Percentiles rank a stretch among this genome's conserved stretches.
Conservation (phyloP, 2,113 vertebrate species). For the Leptobrachium leishanense region DNA sequence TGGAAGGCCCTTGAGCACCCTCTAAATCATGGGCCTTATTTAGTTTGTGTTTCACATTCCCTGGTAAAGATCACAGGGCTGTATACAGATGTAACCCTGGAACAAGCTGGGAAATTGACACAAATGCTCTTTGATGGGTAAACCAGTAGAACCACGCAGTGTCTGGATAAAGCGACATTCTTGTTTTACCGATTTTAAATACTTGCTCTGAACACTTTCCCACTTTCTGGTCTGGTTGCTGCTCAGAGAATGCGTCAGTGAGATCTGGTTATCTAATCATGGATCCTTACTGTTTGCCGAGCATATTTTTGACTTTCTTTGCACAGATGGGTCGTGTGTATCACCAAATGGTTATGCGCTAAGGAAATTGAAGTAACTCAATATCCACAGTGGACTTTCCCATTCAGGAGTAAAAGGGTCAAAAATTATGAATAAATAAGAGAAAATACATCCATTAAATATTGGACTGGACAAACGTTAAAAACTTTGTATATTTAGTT, state of each 20-base stretch:
- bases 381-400: conserved; percentile 31
- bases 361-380: conserved; percentile 51
- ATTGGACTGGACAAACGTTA: too few species aligned
- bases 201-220: background rate
- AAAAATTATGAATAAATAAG: background rate
- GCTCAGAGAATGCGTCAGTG: too few species aligned
- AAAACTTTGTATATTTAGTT: too few species aligned
- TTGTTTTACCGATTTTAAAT: too few species aligned
- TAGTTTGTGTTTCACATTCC: conserved; percentile 5
- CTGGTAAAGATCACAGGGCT: background rate
- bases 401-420: conserved; percentile 5
- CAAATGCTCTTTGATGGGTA: background rate
- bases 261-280: conserved; percentile 29
- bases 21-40: background rate
- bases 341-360: background rate
- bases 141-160: background rate
- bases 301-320: background rate
- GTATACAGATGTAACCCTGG: background rate
- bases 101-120: background rate
- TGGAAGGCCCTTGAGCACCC: background rate
- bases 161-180: too few species aligned
- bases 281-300: background rate
- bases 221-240: background rate
- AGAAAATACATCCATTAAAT: background rate
- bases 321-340: background rate